Evolutionary conservation across 2,113 vertebrate genomes (phyloP), one percentile per base, ranked within the genome.

Genomic region (Alosa alosa): DNA sequence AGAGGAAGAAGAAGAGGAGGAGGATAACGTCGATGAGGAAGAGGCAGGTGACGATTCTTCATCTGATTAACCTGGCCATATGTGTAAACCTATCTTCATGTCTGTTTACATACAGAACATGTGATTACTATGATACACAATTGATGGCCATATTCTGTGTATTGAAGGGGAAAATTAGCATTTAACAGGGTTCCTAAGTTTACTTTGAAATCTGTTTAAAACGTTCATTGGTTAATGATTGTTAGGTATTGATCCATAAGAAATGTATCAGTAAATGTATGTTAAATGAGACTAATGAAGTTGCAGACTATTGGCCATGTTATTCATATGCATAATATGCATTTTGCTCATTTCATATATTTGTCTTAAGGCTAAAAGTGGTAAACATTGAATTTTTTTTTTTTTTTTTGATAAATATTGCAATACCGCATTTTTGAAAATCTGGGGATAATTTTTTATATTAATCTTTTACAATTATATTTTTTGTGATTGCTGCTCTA

Each of bases 1-100:
- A 1, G 92, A 92, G 0, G 92, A 93, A 0, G 93, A 92, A 0
- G 91, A 89, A 0, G 92, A 92, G 0, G 91, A 88, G 0, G 91
- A 91, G 0, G 91, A 87, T 0, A 83, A 85, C 0, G 87, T 78
- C 0, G 89, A 72, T 0, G 88, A 88, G 0, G 86, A 88, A 0
- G 91, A 90, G 0, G 90, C 25, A 6, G 64, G 31, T 3, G 64
- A 36, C 10, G 72, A 39, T 60, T 20, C 18, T 1, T 60, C 55
- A 22, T 60, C 55, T 22, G 55, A 60, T 60, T 60, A 60, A 60
- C 55, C 4, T 60, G 55, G 20, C 18, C 18, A 60, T 60, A 60
- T 6, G 18, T 6, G 6, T 60, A 4, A 6, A 60, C 18, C 18
- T 6, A 6, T 20, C 4, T 55, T 60, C 55, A 60, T 60, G 55